Conservation (phyloP, 2,113 vertebrate genomes). For the Ageneiosus marmoratus region DNA sequence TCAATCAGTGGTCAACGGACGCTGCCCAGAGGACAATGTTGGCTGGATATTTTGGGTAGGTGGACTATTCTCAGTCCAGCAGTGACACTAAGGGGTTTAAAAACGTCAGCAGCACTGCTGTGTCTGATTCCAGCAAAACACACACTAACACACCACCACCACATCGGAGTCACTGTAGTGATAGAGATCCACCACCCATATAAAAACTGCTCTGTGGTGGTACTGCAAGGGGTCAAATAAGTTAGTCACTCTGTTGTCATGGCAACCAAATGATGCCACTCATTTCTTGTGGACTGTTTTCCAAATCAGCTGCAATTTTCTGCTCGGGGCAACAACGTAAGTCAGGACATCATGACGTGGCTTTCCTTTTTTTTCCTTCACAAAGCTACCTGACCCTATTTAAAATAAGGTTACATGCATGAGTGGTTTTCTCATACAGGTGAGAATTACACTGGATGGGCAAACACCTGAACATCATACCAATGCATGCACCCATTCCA, state of each 20-base stretch:
- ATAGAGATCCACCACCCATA: too few species aligned
- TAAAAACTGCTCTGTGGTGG: too few species aligned
- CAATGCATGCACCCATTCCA: background rate
- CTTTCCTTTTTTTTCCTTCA: background rate
- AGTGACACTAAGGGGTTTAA: too few species aligned
- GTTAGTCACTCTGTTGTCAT: background rate
- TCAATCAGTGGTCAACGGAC: too few species aligned
- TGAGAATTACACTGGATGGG: background rate
- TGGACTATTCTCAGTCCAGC: too few species aligned
- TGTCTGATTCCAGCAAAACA: too few species aligned
- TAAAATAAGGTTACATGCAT: background rate
- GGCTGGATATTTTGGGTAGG: too few species aligned
- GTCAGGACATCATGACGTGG: background rate
- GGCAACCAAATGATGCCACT: background rate
- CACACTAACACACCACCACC: too few species aligned
- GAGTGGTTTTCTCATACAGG: background rate
- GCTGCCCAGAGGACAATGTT: too few species aligned
- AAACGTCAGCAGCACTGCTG: too few species aligned
- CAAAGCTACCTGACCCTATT: background rate
- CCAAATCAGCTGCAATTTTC: background rate
- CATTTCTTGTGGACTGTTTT: background rate
- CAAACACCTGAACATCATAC: background rate
- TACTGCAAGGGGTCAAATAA: background rate
- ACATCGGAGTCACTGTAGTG: too few species aligned
- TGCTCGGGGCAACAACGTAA: background rate